These are phyloP conservation scores for Plagiodera versicolora DNA, from an alignment of 2,888 invertebrate species.

Conservation along the genomic window DNA sequence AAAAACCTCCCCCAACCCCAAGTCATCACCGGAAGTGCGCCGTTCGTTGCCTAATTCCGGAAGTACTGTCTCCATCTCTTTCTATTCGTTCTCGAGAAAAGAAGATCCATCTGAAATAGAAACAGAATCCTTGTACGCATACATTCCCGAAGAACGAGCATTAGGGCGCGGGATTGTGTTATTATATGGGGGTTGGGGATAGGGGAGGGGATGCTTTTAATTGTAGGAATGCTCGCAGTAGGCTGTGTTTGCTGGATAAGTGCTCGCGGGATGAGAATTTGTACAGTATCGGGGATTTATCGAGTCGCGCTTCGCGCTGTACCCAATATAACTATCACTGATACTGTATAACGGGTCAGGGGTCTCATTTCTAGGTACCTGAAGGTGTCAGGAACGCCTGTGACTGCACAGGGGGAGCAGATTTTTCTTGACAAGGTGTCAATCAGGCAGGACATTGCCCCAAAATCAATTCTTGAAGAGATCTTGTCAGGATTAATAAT, in stretches of 20 bases:
- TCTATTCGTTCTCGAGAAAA: slow-evolving; percentile 26
- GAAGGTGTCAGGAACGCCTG: slow-evolving; percentile 45
- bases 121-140: slow-evolving; percentile 19
- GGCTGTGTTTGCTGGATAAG: too few relatives aligned
- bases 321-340: slow-evolving; percentile 57
- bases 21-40: slow-evolving; percentile 47
- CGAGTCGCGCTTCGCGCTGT: slow-evolving; percentile 49
- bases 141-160: not conserved
- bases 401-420: slow-evolving; percentile 42
- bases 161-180: not conserved
- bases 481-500: not conserved
- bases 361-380: slow-evolving; percentile 52
- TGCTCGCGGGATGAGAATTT: too few relatives aligned
- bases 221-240: not conserved
- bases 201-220: too few relatives aligned
- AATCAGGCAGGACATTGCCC: too few relatives aligned
- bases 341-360: slow-evolving; percentile 56
- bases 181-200: not conserved
- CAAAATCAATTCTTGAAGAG: too few relatives aligned
- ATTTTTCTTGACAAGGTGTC: too few relatives aligned
- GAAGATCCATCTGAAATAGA: slow-evolving; percentile 23
- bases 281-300: too few relatives aligned
- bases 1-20: slow-evolving; percentile 37
- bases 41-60: slow-evolving; percentile 41
- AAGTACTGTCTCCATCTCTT: slow-evolving; percentile 43